Evolutionary conservation across 2,113 vertebrate genomes (phyloP).

Genomic region (Myrmophylax atrothorax): DNA sequence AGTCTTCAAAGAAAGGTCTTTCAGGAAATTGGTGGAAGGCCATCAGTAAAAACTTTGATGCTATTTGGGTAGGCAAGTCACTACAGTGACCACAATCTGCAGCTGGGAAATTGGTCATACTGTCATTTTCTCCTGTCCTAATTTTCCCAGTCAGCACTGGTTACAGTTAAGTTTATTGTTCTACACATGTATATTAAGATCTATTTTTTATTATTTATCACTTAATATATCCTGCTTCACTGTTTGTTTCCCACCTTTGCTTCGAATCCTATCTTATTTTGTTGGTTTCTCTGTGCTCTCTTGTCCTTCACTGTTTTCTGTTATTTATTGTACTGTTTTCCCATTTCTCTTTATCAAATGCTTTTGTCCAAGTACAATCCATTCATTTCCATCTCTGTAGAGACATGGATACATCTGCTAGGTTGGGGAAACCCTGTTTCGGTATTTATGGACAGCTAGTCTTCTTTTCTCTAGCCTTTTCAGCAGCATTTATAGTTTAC

Average conservation of each 20-base stretch:
- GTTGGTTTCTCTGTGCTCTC: background rate
- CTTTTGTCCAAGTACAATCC: background rate
- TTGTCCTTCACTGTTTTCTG: background rate
- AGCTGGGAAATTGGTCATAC: background rate
- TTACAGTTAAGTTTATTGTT: background rate
- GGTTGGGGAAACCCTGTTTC: background rate
- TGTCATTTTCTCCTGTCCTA: background rate
- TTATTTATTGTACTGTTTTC: background rate
- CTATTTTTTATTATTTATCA: background rate
- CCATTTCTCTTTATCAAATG: background rate
- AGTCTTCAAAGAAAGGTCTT: background rate
- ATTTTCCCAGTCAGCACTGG: background rate
- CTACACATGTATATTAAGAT: background rate
- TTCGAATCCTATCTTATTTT: background rate
- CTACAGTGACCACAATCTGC: background rate
- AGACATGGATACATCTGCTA: background rate
- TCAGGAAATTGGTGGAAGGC: background rate
- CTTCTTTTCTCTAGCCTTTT: background rate
- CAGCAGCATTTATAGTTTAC: background rate
- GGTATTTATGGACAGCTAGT: background rate
- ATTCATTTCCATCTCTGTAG: background rate
- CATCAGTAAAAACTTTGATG: background rate
- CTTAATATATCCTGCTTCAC: background rate
- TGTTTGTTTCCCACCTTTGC: background rate
- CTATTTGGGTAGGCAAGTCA: background rate